These are phyloP conservation scores for Azemiops feae DNA, from an alignment of 2,113 vertebrate genomes.

Conservation along the genomic window DNA sequence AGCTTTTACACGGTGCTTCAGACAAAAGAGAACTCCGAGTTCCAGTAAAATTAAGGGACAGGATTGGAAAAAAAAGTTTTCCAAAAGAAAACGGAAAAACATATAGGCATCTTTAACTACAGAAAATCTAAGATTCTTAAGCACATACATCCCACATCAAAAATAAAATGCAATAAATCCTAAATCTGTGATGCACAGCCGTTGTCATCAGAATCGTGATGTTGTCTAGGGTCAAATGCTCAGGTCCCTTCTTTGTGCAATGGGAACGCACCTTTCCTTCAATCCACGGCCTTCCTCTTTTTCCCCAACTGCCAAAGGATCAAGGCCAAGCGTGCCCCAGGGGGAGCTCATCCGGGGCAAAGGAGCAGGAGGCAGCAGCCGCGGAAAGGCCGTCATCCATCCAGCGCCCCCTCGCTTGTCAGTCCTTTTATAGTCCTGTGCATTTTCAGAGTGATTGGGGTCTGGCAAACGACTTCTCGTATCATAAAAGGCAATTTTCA, in stretches of 20 bases:
- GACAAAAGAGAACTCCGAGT: background rate
- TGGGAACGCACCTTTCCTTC: background rate
- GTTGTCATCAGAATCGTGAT: background rate
- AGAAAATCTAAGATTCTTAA: accelerated
- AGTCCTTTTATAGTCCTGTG: background rate
- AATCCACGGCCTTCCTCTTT: accelerated
- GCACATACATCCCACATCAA: background rate
- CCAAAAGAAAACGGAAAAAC: background rate
- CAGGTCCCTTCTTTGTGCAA: background rate
- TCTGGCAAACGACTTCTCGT: accelerated
- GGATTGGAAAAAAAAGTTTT: background rate
- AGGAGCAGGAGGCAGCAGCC: background rate
- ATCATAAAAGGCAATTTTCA: background rate
- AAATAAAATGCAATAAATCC: background rate
- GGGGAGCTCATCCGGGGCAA: too few relatives aligned
- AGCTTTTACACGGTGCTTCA: background rate
- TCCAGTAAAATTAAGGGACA: background rate
- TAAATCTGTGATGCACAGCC: background rate
- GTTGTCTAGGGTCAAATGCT: background rate
- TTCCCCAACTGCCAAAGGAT: background rate
- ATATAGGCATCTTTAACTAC: background rate
- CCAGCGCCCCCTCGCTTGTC: background rate
- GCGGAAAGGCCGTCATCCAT: background rate
- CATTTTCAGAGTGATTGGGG: background rate
- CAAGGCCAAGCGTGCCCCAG: background rate